phyloP scores from a whole-genome alignment of 2,888 invertebrate species.

The Eupithecia exiguata region DNA sequence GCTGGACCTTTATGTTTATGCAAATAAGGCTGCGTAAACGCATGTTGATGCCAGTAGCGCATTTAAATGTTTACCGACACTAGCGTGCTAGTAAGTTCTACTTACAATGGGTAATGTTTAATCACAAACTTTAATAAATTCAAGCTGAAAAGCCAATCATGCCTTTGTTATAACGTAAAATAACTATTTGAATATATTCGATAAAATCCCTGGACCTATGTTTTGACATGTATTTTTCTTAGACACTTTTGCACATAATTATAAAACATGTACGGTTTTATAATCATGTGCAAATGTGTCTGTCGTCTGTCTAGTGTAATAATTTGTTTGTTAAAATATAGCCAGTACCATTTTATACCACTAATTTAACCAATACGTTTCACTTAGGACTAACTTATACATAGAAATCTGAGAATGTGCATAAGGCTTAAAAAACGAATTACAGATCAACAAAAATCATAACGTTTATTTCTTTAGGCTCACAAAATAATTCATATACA shows the following conservation, averaged over 20 bases:
- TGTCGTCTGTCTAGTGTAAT: too few species aligned
- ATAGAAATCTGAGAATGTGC: not conserved
- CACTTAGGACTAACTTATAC: not conserved
- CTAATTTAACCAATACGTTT: not conserved
- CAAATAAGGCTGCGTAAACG: slow-evolving; percentile 4
- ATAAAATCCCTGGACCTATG: not conserved
- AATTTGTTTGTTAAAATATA: too few species aligned
- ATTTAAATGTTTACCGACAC: slow-evolving; percentile 22
- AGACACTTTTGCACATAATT: too few species aligned
- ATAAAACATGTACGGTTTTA: too few species aligned
- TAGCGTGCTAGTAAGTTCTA: slow-evolving; percentile 11
- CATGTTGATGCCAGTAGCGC: slow-evolving; percentile 11
- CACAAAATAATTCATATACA: not conserved
- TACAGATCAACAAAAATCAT: not conserved
- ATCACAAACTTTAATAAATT: slow-evolving; percentile 8
- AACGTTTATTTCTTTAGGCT: not conserved
- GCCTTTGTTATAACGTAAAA: not conserved
- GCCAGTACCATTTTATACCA: not conserved
- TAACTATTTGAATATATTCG: not conserved
- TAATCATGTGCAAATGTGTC: too few species aligned
- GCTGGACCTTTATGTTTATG: not conserved
- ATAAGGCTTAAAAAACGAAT: too few species aligned
- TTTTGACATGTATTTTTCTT: not conserved
- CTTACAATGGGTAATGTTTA: slow-evolving; percentile 9
- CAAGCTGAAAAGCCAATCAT: not conserved